Evolutionary conservation across 2,888 invertebrate species (phyloP).

Genomic region (Eupithecia insigniata): DNA sequence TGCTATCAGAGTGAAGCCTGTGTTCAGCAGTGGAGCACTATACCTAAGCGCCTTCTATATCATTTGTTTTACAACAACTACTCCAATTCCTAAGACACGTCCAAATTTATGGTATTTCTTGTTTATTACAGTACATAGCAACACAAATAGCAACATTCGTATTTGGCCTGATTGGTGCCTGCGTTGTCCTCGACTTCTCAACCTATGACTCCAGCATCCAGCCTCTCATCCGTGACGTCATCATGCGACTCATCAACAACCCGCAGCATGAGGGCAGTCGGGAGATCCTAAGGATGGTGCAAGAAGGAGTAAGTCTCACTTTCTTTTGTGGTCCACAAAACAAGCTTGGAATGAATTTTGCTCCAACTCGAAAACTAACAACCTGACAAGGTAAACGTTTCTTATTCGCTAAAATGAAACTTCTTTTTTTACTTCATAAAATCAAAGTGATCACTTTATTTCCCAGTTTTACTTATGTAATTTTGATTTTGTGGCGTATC

Average conservation of each 20-base stretch:
- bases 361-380: no score
- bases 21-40: background rate
- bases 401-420: no score
- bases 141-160: conserved; percentile 89
- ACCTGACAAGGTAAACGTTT: no score
- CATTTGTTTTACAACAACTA: background rate
- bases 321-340: background rate
- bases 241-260: conserved; percentile 89
- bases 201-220: conserved; percentile 92
- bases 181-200: conserved; percentile 90
- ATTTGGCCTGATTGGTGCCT: conserved; percentile 89
- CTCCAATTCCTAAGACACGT: background rate
- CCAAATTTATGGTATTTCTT: background rate
- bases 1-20: no score
- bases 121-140: conserved; percentile 87
- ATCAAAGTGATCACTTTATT: no score
- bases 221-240: conserved; percentile 88
- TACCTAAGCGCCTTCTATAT: background rate
- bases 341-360: no score
- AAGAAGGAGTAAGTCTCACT: conserved; percentile 89
- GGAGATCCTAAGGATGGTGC: conserved; percentile 89
- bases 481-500: no score
- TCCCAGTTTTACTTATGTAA: no score
- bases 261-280: conserved; percentile 88
- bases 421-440: no score